Evolutionary conservation across 2,797 vertebrate species (phyloP).

Genomic region (Philypnodon macrostomus): DNA sequence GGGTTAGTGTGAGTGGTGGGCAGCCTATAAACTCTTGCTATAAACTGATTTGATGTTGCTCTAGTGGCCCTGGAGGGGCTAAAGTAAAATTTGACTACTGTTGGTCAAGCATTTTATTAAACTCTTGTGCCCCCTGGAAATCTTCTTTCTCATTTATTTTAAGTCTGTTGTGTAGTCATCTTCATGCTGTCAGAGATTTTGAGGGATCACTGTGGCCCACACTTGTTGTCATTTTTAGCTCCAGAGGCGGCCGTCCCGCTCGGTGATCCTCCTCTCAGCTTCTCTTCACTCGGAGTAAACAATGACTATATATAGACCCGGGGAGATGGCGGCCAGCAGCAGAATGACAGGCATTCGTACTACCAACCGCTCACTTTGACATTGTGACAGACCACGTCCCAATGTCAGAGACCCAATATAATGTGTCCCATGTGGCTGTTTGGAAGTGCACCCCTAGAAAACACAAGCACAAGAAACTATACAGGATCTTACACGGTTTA

Average conservation of each 20-base stretch:
- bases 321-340: conserved; percentile 42
- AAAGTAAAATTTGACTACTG: too few relatives aligned
- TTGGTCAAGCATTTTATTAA: too few relatives aligned
- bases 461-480: too few relatives aligned
- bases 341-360: conserved; percentile 67
- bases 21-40: too few relatives aligned
- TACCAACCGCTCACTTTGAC: conserved; percentile 46
- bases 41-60: too few relatives aligned
- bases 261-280: conserved; percentile 37
- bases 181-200: conserved; percentile 3
- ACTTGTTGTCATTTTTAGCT: conserved; percentile 39
- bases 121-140: background rate
- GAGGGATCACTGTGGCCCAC: conserved; percentile 27
- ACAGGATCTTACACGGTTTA: too few relatives aligned
- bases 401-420: conserved; percentile 19
- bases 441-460: too few relatives aligned
- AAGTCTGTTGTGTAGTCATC: background rate
- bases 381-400: conserved; percentile 28
- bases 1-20: too few relatives aligned
- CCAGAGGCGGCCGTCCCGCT: conserved; percentile 27
- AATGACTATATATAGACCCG: conserved; percentile 71
- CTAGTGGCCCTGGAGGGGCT: too few relatives aligned
- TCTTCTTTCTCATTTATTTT: background rate
- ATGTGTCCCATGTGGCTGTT: conserved; percentile 31
- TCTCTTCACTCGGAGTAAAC: conserved; percentile 58